Base-by-base conservation (phyloP, 1,140 invertebrate genomes). In the Adelges cooleyi region DNA sequence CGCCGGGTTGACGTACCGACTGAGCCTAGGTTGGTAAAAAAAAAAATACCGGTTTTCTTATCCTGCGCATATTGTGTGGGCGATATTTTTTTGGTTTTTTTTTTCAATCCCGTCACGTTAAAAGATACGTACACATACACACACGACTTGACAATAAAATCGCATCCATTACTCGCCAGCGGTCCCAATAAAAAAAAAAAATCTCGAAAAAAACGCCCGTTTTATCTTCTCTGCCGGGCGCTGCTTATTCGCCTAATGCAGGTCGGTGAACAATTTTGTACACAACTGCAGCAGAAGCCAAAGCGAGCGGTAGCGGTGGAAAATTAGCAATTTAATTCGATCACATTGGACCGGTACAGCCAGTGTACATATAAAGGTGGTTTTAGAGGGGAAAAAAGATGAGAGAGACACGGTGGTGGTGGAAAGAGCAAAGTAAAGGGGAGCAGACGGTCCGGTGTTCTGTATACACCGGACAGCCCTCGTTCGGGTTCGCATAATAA, bases 251-350 rank as follows among this genome's bases (percentile, higher is more conserved):
- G 18, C 27, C 23, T n/a, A 10, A 5, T 20, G n/a, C n/a, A 15
- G 27, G 11, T 9, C 10, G n/a, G 3, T 52, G 13, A 1, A 36
- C 13, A 15, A 4, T 20, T 5, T 15, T 18, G 4, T 50, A 25
- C 9, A 27, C 18, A 27, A n/a, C 2, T 50, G n/a, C 25, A 15
- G 15, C 18, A 17, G 20, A 36, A 17, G 3, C 5, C 13, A 20
- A 52, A 13, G n/a, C 29, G 2, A n/a, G 18, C 3, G 50, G 23
- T 11, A 13, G 11, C n/a, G 18, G 18, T 27, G 20, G 36, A 54
- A 54, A 54, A 54, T 54, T 54, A 54, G 52, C 52, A 33, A 54
- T 54, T 54, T 54, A 54, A 54, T 54, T 54, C 36, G 36, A 54
- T 54, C 52, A 40, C 52, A 8, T 54, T 15, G 8, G 51, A 38